These are phyloP conservation scores for Discoglossus pictus DNA, from an alignment of 2,797 vertebrate genomes.

Conservation along the genomic window DNA sequence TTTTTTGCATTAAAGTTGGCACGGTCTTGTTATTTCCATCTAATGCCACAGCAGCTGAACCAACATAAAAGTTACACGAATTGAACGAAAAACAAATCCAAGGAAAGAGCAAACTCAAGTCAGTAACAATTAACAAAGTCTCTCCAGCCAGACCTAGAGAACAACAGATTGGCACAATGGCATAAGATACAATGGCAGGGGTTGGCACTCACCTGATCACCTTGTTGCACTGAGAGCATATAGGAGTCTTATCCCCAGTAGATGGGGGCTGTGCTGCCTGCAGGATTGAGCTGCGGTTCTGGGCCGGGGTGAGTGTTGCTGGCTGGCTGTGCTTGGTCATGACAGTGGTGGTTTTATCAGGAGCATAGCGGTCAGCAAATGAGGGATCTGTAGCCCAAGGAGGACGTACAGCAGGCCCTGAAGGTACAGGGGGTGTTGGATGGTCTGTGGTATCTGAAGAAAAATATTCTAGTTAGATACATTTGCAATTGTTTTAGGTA, in stretches of 20 bases:
- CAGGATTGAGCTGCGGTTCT: slow-evolving; percentile 94
- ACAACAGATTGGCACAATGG: no score
- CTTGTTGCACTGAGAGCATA: slow-evolving; percentile 94
- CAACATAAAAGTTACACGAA: no score
- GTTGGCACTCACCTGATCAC: slow-evolving; percentile 85
- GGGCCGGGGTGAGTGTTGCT: slow-evolving; percentile 86
- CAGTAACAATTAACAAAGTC: no score
- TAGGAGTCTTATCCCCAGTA: slow-evolving; percentile 78
- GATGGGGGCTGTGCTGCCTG: slow-evolving; percentile 87
- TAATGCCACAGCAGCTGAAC: no score
- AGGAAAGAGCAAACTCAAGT: no score
- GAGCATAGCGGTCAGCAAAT: slow-evolving; percentile 90
- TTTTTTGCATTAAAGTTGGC: no score
- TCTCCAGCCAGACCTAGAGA: no score
- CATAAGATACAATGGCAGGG: no score
- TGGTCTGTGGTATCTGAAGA: slow-evolving; percentile 58
- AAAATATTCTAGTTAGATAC: not conserved
- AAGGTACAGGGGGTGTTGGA: slow-evolving; percentile 57
- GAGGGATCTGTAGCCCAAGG: slow-evolving; percentile 92
- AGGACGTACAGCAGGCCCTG: slow-evolving; percentile 76
- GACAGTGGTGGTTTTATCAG: slow-evolving; percentile 92
- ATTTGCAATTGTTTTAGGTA: no score
- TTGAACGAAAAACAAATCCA: no score
- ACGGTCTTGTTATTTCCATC: no score
- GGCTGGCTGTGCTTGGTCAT: slow-evolving; percentile 93